phyloP scores from a whole-genome alignment of 2,113 vertebrate species.

The Kryptolebias marmoratus region DNA sequence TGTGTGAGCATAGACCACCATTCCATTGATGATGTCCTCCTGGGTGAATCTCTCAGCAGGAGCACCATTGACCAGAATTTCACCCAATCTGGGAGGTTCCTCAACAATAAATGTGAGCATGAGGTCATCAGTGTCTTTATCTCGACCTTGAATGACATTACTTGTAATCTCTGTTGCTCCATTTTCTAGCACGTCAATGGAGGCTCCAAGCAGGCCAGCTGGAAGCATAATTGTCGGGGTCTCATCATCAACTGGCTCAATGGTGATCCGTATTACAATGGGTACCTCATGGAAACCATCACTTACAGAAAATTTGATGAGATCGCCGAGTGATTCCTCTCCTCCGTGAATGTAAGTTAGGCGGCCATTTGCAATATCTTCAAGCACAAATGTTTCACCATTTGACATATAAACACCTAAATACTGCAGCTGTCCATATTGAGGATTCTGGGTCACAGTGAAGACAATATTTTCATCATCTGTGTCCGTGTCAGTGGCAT shows the following conservation, averaged over 20 bases:
- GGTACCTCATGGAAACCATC: slow-evolving; percentile 92
- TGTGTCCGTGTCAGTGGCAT: slow-evolving; percentile 85
- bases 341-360: slow-evolving; percentile 86
- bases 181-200: slow-evolving; percentile 92
- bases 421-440: slow-evolving; percentile 80
- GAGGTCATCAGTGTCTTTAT: slow-evolving; percentile 89
- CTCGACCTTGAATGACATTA: slow-evolving; percentile 87
- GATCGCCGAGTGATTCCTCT: slow-evolving; percentile 83
- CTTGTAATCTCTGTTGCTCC: slow-evolving; percentile 90
- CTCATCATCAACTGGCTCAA: slow-evolving; percentile 87
- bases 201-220: slow-evolving; percentile 85
- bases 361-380: slow-evolving; percentile 79
- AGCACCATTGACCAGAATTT: slow-evolving; percentile 87
- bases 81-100: slow-evolving; percentile 85
- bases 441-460: slow-evolving; percentile 83
- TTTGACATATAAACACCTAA: slow-evolving; percentile 81
- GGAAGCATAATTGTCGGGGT: slow-evolving; percentile 81
- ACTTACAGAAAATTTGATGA: slow-evolving; percentile 88
- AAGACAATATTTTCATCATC: slow-evolving; percentile 83
- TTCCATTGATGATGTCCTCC: slow-evolving; percentile 89
- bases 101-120: slow-evolving; percentile 92
- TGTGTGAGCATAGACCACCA: slow-evolving; percentile 89
- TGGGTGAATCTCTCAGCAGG: slow-evolving; percentile 90
- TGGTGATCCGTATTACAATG: slow-evolving; percentile 85
- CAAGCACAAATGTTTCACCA: slow-evolving; percentile 81